Evolutionary conservation across 2,113 vertebrate genomes (phyloP), one percentile per base, ranked within the genome.

Genomic region (Nicator chloris): DNA sequence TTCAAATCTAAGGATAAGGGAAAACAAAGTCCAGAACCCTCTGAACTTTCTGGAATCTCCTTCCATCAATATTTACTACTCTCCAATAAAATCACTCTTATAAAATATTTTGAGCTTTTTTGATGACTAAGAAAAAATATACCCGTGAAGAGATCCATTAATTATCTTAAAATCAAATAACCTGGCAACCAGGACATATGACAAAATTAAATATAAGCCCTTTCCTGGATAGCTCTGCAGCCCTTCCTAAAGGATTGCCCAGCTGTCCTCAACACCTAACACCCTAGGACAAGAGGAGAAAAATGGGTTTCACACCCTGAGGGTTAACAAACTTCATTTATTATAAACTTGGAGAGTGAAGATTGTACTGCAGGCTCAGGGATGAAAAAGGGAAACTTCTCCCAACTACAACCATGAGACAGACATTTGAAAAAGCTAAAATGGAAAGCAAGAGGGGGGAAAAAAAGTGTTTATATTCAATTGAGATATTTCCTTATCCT

Each of bases 81-180:
- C 12, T 86, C 35, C 80, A 89, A 24, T 92, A 95, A 95, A 92
- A 93, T 87, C 63, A 72, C n/a, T 86, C 49, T 71, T 88, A 71
- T 53, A 59, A 93, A 95, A 87, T 93, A 93, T 89, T 96, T 93
- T 84, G 86, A 92, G 81, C 53, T 83, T 90, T 95, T 80, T 88
- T 92, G 73, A 94, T 86, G 76, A 82, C 82, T 91, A 90, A 63
- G 86, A 95, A 92, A 94, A 94, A 83, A 89, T 40, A 85, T 35
- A 66, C 35, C 24, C n/a, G 82, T 63, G 82, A 85, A 94, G 54
- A 80, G 69, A 69, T 92, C 57, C 85, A 92, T 96, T 85, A 91
- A 86, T 92, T 91, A 83, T 60, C 82, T 95, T 90, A 95, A 92
- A 90, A 94, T 92, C 86, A 96, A 88, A 96, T 78, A 93, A 86